Conservation (phyloP, 2,113 vertebrate species). For the Macquaria ambigua region DNA sequence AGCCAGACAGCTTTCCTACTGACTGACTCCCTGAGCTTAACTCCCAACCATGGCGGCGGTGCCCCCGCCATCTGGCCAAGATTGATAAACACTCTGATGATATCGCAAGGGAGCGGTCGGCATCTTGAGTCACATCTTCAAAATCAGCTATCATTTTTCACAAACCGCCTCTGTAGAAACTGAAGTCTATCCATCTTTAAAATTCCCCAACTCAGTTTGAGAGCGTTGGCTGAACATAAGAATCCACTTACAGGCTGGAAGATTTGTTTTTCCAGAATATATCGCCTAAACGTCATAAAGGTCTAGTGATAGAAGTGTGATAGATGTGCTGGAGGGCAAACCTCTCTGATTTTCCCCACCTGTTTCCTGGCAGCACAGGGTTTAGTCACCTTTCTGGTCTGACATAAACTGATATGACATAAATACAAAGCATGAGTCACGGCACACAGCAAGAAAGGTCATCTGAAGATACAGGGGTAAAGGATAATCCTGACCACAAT, state of each 20-base stretch:
- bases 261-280: not conserved
- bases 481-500: constrained; percentile 33
- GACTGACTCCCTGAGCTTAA: constrained; percentile 38
- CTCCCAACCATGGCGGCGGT: constrained; percentile 7
- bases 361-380: constrained; percentile 2
- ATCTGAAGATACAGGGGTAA: not conserved
- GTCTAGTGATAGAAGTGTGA: not conserved
- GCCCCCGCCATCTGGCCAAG: constrained; percentile 63
- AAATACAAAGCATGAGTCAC: constrained; percentile 13
- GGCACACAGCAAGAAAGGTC: constrained; percentile 11
- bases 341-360: not conserved
- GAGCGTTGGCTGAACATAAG: not conserved
- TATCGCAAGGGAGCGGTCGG: constrained; percentile 47
- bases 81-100: constrained; percentile 66
- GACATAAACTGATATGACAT: not conserved
- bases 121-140: constrained; percentile 51
- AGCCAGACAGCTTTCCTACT: constrained; percentile 48
- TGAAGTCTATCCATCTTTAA: constrained; percentile 24
- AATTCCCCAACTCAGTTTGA: not conserved
- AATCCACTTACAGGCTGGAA: not conserved
- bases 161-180: constrained; percentile 32
- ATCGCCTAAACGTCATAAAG: not conserved
- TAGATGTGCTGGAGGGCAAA: not conserved
- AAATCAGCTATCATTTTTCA: constrained; percentile 38
- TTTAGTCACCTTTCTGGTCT: constrained; percentile 13